phyloP scores from a whole-genome alignment of 2,797 vertebrate species.

The Labeo calbasu region DNA sequence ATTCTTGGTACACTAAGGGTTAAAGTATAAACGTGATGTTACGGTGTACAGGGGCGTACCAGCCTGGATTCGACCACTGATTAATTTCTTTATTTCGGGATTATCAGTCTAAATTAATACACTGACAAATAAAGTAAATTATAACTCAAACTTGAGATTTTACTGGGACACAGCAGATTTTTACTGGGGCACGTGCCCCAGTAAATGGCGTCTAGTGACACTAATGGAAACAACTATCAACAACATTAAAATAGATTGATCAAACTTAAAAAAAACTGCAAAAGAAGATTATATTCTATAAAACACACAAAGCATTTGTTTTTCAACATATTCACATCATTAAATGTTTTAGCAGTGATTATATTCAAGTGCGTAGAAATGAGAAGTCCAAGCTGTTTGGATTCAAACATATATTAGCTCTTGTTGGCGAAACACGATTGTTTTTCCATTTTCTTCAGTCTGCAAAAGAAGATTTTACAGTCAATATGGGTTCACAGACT shows the following conservation, averaged over 20 bases:
- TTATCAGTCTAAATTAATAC: too few relatives aligned
- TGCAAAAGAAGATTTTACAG: conserved; percentile 49
- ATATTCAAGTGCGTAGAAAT: conserved; percentile 10
- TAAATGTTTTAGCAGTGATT: not conserved
- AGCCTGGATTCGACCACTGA: too few relatives aligned
- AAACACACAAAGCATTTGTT: not conserved
- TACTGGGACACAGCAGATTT: too few relatives aligned
- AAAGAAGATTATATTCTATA: not conserved
- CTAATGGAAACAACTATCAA: not conserved
- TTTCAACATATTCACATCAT: not conserved
- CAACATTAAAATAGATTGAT: not conserved
- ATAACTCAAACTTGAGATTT: too few relatives aligned
- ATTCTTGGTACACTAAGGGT: too few relatives aligned
- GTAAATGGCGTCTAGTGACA: too few relatives aligned
- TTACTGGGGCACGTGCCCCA: too few relatives aligned
- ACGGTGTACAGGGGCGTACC: too few relatives aligned
- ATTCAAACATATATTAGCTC: conserved; percentile 16
- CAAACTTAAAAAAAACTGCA: not conserved
- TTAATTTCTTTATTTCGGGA: too few relatives aligned
- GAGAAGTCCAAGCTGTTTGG: not conserved
- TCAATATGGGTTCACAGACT: conserved; percentile 23
- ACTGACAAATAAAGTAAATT: too few relatives aligned
- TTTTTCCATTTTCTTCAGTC: conserved; percentile 44
- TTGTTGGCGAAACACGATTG: conserved; percentile 6
- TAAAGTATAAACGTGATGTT: too few relatives aligned